A percentile compares a stretch with the other conserved stretches of the same genome.
Evolutionary conservation across 2,888 invertebrate genomes (phyloP).

Genomic region (Troides helena): DNA sequence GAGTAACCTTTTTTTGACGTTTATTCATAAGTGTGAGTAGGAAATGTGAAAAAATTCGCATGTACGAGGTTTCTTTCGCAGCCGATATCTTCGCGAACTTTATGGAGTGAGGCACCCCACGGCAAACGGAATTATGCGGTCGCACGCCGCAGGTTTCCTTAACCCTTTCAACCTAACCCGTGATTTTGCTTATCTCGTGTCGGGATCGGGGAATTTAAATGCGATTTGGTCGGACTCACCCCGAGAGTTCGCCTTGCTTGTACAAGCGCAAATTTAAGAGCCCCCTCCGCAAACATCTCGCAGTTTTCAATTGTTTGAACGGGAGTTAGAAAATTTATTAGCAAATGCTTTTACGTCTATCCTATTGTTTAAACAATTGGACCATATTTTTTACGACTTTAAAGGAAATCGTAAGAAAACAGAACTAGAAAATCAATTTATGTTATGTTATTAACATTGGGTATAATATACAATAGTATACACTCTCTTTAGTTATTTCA

Average conservation of each 20-base stretch:
- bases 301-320: conserved; percentile 51
- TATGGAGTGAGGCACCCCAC: conserved; percentile 52
- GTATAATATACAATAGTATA: no score
- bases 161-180: conserved; percentile 74
- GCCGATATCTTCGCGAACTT: conserved; percentile 38
- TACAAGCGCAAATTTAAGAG: conserved; percentile 57
- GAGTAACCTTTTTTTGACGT: background rate
- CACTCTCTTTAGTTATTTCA: no score
- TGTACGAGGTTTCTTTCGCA: conserved; percentile 34
- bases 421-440: no score
- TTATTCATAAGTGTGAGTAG: background rate
- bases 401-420: no score
- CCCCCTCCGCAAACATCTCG: conserved; percentile 50
- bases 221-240: conserved; percentile 65
- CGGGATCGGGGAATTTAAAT: conserved; percentile 75
- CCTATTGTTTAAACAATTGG: background rate
- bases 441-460: no score
- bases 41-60: conserved; percentile 37
- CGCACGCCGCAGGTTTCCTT: conserved; percentile 73
- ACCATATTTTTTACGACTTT: background rate
- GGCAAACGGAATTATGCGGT: conserved; percentile 71
- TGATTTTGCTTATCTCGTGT: conserved; percentile 76
- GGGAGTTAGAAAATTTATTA: conserved; percentile 37
- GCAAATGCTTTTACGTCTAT: conserved; percentile 19
- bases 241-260: conserved; percentile 58